These are phyloP conservation scores for Aphelinus atriplicis DNA, from an alignment of 1,140 invertebrate genomes.

Conservation along the genomic window DNA sequence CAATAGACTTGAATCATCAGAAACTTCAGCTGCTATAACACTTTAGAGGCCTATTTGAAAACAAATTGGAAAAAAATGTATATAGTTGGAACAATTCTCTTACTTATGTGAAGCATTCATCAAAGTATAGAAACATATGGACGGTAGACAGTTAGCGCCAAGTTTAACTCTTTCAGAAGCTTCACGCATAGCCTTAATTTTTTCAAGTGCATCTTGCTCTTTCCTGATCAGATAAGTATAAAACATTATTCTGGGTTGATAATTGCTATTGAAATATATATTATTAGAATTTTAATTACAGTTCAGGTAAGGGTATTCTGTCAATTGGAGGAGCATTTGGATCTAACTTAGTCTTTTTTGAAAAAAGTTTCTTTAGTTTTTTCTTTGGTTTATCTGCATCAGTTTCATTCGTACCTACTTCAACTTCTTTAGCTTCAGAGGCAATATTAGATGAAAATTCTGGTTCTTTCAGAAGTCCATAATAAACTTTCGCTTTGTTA, in stretches of 20 bases:
- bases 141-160: constrained; percentile 87
- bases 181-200: constrained; percentile 88
- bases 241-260: constrained; percentile 7
- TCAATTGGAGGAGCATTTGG: constrained; percentile 93
- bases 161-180: constrained; percentile 84
- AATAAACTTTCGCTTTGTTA: constrained; percentile 94
- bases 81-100: constrained; percentile 44
- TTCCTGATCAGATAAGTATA: constrained; percentile 69
- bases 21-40: constrained; percentile 84
- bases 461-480: constrained; percentile 93
- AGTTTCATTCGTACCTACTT: constrained; percentile 75
- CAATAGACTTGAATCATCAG: constrained; percentile 92
- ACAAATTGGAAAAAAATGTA: constrained; percentile 23
- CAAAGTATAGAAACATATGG: constrained; percentile 97
- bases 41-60: constrained; percentile 49
- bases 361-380: constrained; percentile 92
- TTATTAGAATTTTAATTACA: constrained; percentile 71
- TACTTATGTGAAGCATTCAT: constrained; percentile 83
- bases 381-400: constrained; percentile 92
- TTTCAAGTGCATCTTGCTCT: constrained; percentile 93
- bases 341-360: constrained; percentile 96
- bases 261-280: constrained; percentile 24
- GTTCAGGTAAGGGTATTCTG: constrained; percentile 91
- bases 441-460: constrained; percentile 76
- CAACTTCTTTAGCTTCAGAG: constrained; percentile 78